These are phyloP conservation scores for Silvanus unidentatus DNA, from an alignment of 2,888 invertebrate genomes.

Conservation along the genomic window DNA sequence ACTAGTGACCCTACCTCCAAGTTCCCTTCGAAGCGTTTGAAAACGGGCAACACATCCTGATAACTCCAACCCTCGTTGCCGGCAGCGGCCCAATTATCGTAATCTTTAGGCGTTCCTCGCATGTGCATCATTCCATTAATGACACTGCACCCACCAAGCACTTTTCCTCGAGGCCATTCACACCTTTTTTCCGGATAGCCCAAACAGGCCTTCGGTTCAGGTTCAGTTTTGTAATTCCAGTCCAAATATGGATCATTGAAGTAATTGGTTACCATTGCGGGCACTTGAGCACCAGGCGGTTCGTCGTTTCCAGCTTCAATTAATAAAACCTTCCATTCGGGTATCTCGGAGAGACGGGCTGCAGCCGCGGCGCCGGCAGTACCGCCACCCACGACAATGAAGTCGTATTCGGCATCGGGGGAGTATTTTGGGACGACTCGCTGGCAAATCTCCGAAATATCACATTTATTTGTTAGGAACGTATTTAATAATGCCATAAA, in stretches of 20 bases:
- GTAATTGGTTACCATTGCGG: constrained; percentile 63
- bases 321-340: constrained; percentile 63
- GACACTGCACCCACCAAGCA: constrained; percentile 62
- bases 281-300: constrained; percentile 57
- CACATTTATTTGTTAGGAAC: constrained; percentile 55
- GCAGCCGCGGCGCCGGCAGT: constrained; percentile 62
- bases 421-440: constrained; percentile 48
- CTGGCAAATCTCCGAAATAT: constrained; percentile 55
- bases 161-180: constrained; percentile 66
- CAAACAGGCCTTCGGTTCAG: constrained; percentile 58
- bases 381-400: constrained; percentile 62
- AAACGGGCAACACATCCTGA: constrained; percentile 70
- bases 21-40: constrained; percentile 63
- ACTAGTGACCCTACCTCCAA: constrained; percentile 55
- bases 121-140: constrained; percentile 83
- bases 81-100: constrained; percentile 66
- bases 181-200: constrained; percentile 52
- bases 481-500: constrained; percentile 63
- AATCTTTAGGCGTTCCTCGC: constrained; percentile 68
- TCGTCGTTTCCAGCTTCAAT: constrained; percentile 69
- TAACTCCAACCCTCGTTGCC: constrained; percentile 76
- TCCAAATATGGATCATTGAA: constrained; percentile 58
- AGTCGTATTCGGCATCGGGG: constrained; percentile 56
- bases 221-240: constrained; percentile 63
- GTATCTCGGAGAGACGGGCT: constrained; percentile 58